Evolutionary conservation across 2,113 vertebrate species (phyloP).

Genomic region (Sigmodon hispidus): DNA sequence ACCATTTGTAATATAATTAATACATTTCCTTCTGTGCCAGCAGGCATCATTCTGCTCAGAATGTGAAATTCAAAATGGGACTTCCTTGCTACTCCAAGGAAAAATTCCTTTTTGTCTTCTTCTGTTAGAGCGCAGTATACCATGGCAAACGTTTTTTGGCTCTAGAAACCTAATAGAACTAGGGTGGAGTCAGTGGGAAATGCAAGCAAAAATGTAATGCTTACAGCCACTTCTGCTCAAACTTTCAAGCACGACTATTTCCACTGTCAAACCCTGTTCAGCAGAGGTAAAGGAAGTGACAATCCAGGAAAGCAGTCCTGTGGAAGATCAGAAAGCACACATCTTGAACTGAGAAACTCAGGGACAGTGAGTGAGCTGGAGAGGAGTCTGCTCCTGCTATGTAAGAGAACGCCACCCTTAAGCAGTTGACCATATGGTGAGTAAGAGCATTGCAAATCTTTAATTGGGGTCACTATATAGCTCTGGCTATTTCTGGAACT

Average conservation of each 20-base stretch:
- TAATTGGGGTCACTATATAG: background rate
- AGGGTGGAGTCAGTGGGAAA: conserved; percentile 65
- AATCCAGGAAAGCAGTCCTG: conserved; percentile 29
- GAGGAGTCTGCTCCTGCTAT: background rate
- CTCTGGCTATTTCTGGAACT: background rate
- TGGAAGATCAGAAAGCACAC: conserved; percentile 19
- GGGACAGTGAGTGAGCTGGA: background rate
- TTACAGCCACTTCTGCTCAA: background rate
- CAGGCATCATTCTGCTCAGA: background rate
- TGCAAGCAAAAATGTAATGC: conserved; percentile 17
- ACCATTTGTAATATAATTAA: conserved; percentile 1
- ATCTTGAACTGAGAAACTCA: conserved; percentile 40
- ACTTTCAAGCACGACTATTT: background rate
- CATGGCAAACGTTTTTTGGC: conserved; percentile 35
- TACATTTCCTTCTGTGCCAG: background rate
- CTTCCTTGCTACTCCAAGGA: background rate
- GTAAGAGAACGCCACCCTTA: conserved; percentile 45
- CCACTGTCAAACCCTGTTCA: conserved; percentile 23
- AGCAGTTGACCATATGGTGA: background rate
- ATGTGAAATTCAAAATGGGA: background rate
- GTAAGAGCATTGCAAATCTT: conserved; percentile 14
- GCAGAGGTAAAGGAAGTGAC: conserved; percentile 21
- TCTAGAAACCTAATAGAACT: conserved; percentile 58
- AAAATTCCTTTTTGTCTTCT: background rate
- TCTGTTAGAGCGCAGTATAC: background rate